Base-by-base conservation (phyloP, 2,113 vertebrate species). In the Nesogale talazaci region DNA sequence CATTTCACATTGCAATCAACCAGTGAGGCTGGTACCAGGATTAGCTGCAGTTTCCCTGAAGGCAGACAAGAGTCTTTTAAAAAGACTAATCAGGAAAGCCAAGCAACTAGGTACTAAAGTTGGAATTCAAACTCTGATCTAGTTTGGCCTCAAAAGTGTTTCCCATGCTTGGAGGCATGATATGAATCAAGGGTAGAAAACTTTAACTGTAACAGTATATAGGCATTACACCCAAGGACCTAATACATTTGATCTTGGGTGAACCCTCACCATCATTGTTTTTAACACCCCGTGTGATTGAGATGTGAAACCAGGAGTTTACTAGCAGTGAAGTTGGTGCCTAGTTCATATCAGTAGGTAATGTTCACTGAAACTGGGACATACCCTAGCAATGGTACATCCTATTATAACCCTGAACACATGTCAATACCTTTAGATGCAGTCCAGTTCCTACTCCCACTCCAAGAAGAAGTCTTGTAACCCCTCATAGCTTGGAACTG, bases 101-200 rank as follows among this genome's bases (percentile, higher is more conserved):
- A 90, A 72, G 59, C 67, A 38, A 40, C 25, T 79, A 63, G 75
- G 75, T 67, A 14, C 23, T 23, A 67, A 85, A 3, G 29, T 31
- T 83, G 70, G 59, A 36, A 81, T 52, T 42, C 23, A 52, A 52
- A 63, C 79, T 72, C 63, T 23, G 25, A 72, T 74, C 57, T 81
- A 7, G 6, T 42, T 95, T 69, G 75, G 88, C 65, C 9, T 79
- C 52, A 85, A 79, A 87, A 14, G 4, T 69, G n/a, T 36, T 78
- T 76, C 90, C 69, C 83, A 87, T 67, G 2, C 27, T 4, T 27
- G 2, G 0, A 36, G 65, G 22, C 14, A 19, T 56, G 31, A 79
- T 63, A 82, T 36, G 67, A 92, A 63, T 92, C 52, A 63, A 29
- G 52, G 63, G 22, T 3, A 80, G 46, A 77, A 86, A 94, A 78